Evolutionary conservation across 2,888 invertebrate genomes (phyloP), one percentile per base, ranked within the genome.

Genomic region (Drosophila mercatorum): DNA sequence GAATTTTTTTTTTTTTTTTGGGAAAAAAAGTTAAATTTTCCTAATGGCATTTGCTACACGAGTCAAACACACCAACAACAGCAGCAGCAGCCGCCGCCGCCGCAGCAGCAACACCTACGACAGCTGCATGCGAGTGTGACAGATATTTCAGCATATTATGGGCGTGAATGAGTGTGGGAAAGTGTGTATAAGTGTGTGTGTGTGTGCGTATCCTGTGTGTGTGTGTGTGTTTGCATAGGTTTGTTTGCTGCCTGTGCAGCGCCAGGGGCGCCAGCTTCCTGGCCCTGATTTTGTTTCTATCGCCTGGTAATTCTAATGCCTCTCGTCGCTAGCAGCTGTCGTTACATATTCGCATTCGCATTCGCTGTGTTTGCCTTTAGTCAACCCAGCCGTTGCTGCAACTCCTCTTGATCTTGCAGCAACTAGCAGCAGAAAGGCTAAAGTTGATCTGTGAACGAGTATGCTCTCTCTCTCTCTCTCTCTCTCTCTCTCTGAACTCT

Each of bases 41-140:
- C 83, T 85, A 88, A 88, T 87, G 83, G 75, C 84, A 84, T 87
- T 82, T 79, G 73, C 60, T 72, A 75, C 72, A 76, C 65, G 73
- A 71, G 66, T 74, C 78, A 58, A 76, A 71, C 75, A 65, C 47
- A 57, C 22, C 44, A 57, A 22, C 44, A 41, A 34, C 44, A 52
- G n/a, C 55, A 17, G 63, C 47, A 59, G 22, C 43, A 34, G 8
- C 55, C 14, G 17, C 43, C 34, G 8, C 55, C 14, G 17, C 41
- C 47, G 7, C 52, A 26, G 26, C 53, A 36, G 12, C 34, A 40
- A 69, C 76, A 76, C 78, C 79, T 60, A 68, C 70, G 68, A 63
- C 68, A 67, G 55, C 82, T 70, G 72, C 75, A 65, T 53, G 68
- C 79, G 71, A 77, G 64, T 70, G 72, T 80, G 75, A 68, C 83